Percentiles rank a stretch among this genome's conserved stretches.
Evolutionary conservation across 2,888 invertebrate genomes (phyloP).

Genomic region (Priocnemis perturbator): DNA sequence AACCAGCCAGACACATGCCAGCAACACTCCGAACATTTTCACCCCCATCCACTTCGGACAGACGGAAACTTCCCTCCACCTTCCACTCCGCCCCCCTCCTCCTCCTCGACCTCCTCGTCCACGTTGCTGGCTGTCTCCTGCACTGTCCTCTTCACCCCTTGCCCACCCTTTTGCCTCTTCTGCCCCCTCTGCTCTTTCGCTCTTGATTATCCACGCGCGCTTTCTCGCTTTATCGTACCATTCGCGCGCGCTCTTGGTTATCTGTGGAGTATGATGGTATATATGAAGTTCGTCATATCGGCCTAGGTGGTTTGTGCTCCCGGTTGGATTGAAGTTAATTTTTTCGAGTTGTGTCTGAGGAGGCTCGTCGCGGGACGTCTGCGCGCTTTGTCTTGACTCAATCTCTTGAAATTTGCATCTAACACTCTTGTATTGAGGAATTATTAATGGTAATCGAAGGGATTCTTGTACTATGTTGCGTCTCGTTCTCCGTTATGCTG

Average conservation of each 20-base stretch:
- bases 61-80: conserved; percentile 55
- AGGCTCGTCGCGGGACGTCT: too few species aligned
- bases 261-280: too few species aligned
- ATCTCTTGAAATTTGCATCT: too few species aligned
- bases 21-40: conserved; percentile 62
- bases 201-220: background rate
- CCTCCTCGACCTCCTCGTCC: conserved; percentile 27
- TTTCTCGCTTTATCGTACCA: background rate
- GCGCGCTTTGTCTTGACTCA: too few species aligned
- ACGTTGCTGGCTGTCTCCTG: conserved; percentile 13
- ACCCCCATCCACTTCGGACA: conserved; percentile 56
- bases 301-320: background rate
- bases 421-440: too few species aligned
- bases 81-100: conserved; percentile 23
- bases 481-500: too few species aligned
- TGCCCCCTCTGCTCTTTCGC: background rate
- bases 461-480: too few species aligned
- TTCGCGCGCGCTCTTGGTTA: background rate
- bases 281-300: background rate
- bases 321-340: too few species aligned
- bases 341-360: too few species aligned
- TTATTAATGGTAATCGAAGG: too few species aligned
- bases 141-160: background rate
- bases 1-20: conserved; percentile 64
- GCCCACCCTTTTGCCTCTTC: background rate